Base-by-base conservation (phyloP, 2,888 invertebrate species). In the Spatulosminthurus flaviceps region DNA sequence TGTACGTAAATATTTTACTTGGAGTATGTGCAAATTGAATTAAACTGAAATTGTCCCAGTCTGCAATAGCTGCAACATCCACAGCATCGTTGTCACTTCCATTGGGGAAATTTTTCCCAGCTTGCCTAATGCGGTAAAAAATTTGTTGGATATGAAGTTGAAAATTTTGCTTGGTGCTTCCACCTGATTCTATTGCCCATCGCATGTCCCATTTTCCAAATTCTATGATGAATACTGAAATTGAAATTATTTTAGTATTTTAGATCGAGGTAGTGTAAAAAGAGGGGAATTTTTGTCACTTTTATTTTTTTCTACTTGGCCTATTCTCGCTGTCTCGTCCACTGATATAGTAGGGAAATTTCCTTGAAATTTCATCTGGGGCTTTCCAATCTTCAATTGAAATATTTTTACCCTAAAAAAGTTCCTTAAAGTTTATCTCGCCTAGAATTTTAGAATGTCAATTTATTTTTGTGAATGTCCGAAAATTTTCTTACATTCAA, bases 1-100 rank as follows among this genome's bases (percentile, higher is more conserved):
- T 41, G 7, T 41, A 41, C 41, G 41, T 41, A 41, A 9, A 9
- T 9, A 41, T 41, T 41, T 41, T 41, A 61, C 61, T 61, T 21
- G 61, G 61, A 19, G 11, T n/a, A 61, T 7, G n/a, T 61, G 61
- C 19, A 7, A 61, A 61, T n/a, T 61, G 61, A 61, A 61, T 7
- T 7, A 61, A 22, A 22, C 22, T 61, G 61, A 61, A 61, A n/a
- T 61, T 61, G 7, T 61, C 61, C 61, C 61, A 61, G n/a, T 61
- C 61, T 7, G n/a, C n/a, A 22, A 61, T 61, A 61, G 11, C 7
- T 13, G 61, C 61, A 9, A 22, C 7, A n/a, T 61, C 61, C 7
- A 13, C 61, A 13, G 61, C n/a, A 22, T 7, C 19, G n/a, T 5
- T 9, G 5, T 61, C 61, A 5, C n/a, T n/a, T n/a, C 22, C n/a